Evolutionary conservation across 2,888 invertebrate genomes (phyloP), one percentile per base, ranked within the genome.

Genomic region (Andrena haemorrhoa): DNA sequence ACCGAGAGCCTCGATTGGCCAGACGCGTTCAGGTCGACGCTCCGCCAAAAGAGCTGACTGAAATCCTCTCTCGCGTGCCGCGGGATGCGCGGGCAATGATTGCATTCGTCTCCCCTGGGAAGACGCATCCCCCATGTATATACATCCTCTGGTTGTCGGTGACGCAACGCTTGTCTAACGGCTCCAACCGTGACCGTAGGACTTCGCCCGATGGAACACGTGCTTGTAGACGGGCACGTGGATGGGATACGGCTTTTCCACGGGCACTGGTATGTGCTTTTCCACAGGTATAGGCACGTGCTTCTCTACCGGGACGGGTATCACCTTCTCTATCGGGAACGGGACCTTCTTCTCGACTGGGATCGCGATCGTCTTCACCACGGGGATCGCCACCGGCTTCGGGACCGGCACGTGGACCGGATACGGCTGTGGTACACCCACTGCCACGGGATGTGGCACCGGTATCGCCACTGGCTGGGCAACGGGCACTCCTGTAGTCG

Each of bases 271-370:
- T 16, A 96, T 93, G 86, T 96, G 96, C 86, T 96, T 96, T 33
- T 96, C 95, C 0, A 97, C 96, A 60, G 95, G 95, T 56, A 96
- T 96, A 10, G 96, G 96, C 3, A 96, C 95, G 5, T 95, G 95
- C 89, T 96, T 96, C 81, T 96, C 95, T 68, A 95, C 95, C 0
- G 96, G 96, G 58, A 96, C 95, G 12, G 96, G 96, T 0, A 96
- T 95, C 2, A 94, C 94, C 91, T 95, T 96, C 88, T 96, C 96
- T 0, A 96, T 96, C 0, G 96, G 96, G 90, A 96, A 96, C 0
- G 96, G 96, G 8, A 96, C 96, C 33, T 96, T 96, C 90, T 96
- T 96, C 89, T 96, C 96, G 1, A 96, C 95, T 0, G 96, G 96
- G 58, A 96, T 95, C 0, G 95, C 95, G 1, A 97, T 95, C 85